Base-by-base conservation (phyloP, 2,113 vertebrate genomes). In the Albula glossodonta region DNA sequence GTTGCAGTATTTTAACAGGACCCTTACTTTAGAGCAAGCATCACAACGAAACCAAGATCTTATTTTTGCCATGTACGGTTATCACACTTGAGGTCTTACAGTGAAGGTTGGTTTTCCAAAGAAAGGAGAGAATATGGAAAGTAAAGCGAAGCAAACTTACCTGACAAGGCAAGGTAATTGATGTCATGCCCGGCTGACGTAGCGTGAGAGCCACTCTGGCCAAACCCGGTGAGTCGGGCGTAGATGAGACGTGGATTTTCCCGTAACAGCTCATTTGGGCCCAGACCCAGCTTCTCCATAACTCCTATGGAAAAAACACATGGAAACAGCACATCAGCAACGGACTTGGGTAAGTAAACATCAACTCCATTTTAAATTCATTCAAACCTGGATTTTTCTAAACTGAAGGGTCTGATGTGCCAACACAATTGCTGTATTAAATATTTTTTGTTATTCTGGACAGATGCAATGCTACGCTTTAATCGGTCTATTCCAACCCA, bases 211-310 rank as follows among this genome's bases (percentile, higher is more conserved):
- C 98, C 98, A 3, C 88, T 94, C 86, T 99, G 98, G 51, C 98
- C 98, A 74, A 97, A 99, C 10, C 98, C 98, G 5, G 96, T 99
- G 88, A 99, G 90, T 9, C 98, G 95, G 87, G 98, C 97, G 19
- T 99, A 99, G 91, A 99, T 95, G 78, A 99, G 96, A 22, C 87
- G 92, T 22, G 97, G 97, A 83, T 99, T 99, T 70, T 97, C 96
- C 79, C 84, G 92, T 0, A 96, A 87, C 81, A 99, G 91, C 41
- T 94, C 87, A 0, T 96, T 91, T 31, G 98, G 98, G 52, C 97
- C 96, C 4, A 99, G 97, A 0, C 97, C 96, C 86, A 99, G 92
- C 80, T 94, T 97, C 88, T 99, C 98, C 98, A 99, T 99, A 81
- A 97, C 96, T 88, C 98, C 98, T 99, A 52, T 10, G 53, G 6